phyloP scores from a whole-genome alignment of 2,113 vertebrate genomes.

The Ochotona curzoniae region DNA sequence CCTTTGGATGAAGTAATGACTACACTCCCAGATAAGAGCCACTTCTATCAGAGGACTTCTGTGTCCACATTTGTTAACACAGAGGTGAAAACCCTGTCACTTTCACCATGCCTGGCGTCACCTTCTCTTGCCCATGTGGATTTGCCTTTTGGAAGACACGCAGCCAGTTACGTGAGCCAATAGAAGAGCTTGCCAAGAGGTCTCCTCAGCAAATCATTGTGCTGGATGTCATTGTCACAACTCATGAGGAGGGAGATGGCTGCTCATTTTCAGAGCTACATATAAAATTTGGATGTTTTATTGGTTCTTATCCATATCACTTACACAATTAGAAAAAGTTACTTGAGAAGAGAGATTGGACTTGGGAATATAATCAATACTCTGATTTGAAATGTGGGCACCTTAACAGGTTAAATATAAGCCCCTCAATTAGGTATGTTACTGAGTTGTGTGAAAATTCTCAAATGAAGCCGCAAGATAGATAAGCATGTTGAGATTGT shows the following conservation, averaged over 20 bases:
- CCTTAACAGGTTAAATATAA: no score
- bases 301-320: not conserved
- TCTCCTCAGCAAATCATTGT: slow-evolving; percentile 1
- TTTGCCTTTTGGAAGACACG: not conserved
- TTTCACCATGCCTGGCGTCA: fast-evolving
- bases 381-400: no score
- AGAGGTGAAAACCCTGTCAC: not conserved
- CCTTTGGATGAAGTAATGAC: not conserved
- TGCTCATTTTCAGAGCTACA: slow-evolving; percentile 30
- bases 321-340: no score
- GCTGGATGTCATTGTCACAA: not conserved
- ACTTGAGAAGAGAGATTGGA: no score
- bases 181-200: not conserved
- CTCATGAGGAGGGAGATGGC: not conserved
- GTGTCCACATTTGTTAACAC: not conserved
- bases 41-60: not conserved
- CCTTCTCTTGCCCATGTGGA: not conserved
- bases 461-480: slow-evolving; percentile 34
- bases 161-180: not conserved
- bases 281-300: slow-evolving; percentile 36
- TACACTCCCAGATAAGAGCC: not conserved
- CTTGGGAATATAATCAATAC: no score
- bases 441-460: slow-evolving; percentile 37
- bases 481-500: not conserved
- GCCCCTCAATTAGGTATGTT: slow-evolving; percentile 20